phyloP scores from a whole-genome alignment of 2,113 vertebrate genomes.

The Microcebus tavaratra region DNA sequence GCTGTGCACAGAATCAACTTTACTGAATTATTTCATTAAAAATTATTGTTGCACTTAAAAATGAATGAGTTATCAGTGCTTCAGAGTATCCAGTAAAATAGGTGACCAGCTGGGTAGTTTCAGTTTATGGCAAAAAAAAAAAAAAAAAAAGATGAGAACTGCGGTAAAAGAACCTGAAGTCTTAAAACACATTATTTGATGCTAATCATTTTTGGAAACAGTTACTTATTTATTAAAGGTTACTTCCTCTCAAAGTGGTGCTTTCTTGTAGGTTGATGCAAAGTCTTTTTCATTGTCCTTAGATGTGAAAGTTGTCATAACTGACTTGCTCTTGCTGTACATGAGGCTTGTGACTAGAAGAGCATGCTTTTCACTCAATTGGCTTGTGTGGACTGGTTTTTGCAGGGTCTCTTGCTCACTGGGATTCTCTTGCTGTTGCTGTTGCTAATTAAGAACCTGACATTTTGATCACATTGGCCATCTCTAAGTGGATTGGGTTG shows the following conservation, averaged over 20 bases:
- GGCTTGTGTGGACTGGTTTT: neutral
- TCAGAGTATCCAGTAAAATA: neutral
- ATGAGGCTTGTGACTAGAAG: neutral
- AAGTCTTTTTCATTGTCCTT: constrained; percentile 4
- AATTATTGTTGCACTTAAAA: constrained; percentile 47
- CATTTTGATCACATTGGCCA: neutral
- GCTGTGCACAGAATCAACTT: neutral
- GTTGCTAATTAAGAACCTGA: neutral
- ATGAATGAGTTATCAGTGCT: neutral
- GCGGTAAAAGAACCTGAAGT: neutral
- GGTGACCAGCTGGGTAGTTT: neutral
- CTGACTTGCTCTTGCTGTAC: neutral
- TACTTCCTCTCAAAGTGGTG: neutral
- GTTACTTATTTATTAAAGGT: constrained; percentile 21
- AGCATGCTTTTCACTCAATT: neutral
- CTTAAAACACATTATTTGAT: constrained; percentile 56
- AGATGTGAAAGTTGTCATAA: neutral
- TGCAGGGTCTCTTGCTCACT: neutral
- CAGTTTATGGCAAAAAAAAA: constrained; percentile 23
- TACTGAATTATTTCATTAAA: constrained; percentile 12
- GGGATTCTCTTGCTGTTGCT: neutral
- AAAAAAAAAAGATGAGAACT: neutral
- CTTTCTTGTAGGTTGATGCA: neutral
- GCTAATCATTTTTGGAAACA: neutral
- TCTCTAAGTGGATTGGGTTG: neutral